These are phyloP conservation scores for Scaeva pyrastri DNA, from an alignment of 2,888 invertebrate genomes.

Conservation along the genomic window DNA sequence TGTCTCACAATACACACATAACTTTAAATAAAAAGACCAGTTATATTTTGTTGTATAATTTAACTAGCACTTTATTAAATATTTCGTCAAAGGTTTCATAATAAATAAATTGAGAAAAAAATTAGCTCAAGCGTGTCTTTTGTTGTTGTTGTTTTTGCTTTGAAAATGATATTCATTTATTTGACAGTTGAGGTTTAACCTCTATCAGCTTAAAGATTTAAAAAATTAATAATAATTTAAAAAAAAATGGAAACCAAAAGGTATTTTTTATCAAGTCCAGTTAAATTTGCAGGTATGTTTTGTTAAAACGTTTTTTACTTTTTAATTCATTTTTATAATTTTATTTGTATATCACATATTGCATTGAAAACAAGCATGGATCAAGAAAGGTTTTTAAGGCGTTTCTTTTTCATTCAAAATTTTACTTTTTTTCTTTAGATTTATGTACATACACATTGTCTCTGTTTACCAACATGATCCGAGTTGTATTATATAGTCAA, in stretches of 20 bases:
- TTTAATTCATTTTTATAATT: slow-evolving; percentile 9
- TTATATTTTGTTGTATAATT: slow-evolving; percentile 35
- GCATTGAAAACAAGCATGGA: slow-evolving; percentile 68
- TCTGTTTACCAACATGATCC: slow-evolving; percentile 20
- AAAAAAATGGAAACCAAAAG: slow-evolving; percentile 59
- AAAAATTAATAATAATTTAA: slow-evolving; percentile 12
- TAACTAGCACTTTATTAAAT: slow-evolving; percentile 50
- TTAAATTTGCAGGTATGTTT: slow-evolving; percentile 30
- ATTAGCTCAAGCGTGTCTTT: slow-evolving; percentile 44
- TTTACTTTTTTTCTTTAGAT: slow-evolving; percentile 13
- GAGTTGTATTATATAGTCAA: slow-evolving; percentile 12
- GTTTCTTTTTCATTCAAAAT: slow-evolving; percentile 24
- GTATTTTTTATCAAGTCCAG: slow-evolving; percentile 40
- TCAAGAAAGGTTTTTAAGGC: slow-evolving; percentile 39
- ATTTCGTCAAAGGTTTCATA: slow-evolving; percentile 31
- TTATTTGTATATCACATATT: slow-evolving; percentile 54
- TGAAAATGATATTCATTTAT: slow-evolving; percentile 43
- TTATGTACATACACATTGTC: slow-evolving; percentile 19
- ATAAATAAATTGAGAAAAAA: slow-evolving; percentile 41
- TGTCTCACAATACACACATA: no score
- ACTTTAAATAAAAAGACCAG: no score
- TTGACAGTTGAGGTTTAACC: slow-evolving; percentile 30
- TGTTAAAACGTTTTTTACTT: background rate
- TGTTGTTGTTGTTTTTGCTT: slow-evolving; percentile 9
- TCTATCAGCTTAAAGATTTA: slow-evolving; percentile 19